phyloP scores from a whole-genome alignment of 2,113 vertebrate species.

The Brachirus orientalis region DNA sequence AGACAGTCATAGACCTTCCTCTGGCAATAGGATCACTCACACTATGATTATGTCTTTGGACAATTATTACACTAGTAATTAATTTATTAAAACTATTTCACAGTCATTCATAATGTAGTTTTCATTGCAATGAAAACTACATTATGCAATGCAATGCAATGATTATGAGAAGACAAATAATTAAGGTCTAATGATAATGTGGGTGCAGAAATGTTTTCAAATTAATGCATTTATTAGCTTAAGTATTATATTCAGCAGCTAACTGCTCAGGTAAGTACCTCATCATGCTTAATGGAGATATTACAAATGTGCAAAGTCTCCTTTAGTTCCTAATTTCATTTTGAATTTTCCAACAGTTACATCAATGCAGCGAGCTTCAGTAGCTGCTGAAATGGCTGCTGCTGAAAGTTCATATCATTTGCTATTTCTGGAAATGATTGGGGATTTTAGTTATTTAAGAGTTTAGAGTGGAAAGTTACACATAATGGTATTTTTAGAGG shows the following conservation, averaged over 20 bases:
- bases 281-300: background rate
- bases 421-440: background rate
- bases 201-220: background rate
- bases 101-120: no score
- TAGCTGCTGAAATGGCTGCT: background rate
- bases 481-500: slow-evolving; percentile 15
- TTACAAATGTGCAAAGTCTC: no score
- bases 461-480: slow-evolving; percentile 15
- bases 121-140: background rate
- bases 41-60: no score
- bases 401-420: no score
- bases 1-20: no score
- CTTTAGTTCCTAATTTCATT: background rate
- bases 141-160: background rate
- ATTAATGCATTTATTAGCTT: background rate
- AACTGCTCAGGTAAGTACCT: slow-evolving; percentile 3
- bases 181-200: background rate
- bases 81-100: no score
- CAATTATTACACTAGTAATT: no score
- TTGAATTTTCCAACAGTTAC: background rate
- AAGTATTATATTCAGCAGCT: background rate
- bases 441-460: background rate
- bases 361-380: background rate
- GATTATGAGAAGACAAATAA: background rate
- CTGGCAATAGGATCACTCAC: no score